Base-by-base conservation (phyloP, 2,113 vertebrate genomes). In the Furnarius figulus region DNA sequence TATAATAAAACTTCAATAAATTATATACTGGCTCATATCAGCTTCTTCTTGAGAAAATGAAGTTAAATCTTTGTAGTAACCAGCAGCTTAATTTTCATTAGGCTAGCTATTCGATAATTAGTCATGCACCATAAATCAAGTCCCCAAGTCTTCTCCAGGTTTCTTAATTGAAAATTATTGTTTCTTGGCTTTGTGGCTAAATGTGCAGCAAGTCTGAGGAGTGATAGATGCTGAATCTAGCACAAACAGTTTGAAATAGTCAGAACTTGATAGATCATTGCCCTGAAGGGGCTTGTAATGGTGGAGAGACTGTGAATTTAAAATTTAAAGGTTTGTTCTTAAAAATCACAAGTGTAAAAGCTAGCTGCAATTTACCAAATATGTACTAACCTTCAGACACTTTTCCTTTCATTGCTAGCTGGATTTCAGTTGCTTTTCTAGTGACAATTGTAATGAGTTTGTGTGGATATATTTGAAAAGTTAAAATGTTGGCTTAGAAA, bases 41-140 rank as follows among this genome's bases (percentile, higher is more conserved):
- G 97, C 97, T 97, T 97, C 97, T 97, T 94, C 98, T 93, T 95
- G 97, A 98, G 98, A 99, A 98, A 99, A 99, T 98, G 97, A 98
- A 98, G 98, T 98, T 98, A 98, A 98, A 98, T 98, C 97, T 98
- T 98, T 97, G 79, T 97, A 97, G 98, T 98, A 98, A 98, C 98
- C 97, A 98, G 98, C 96, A 97, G 98, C 98, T 98, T 98, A 97
- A 98, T 98, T 99, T 98, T 99, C 98, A 99, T 99, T 99, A 98
- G 97, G 97, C 97, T 96, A 98, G 98, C 97, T 98, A 97, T 98
- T 98, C 84, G 97, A 98, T 99, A 99, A 99, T 99, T 99, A 99
- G 98, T 99, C 98, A 98, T 98, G 98, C 98, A 93, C 98, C 98
- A 99, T 99, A 99, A 99, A 99, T 99, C 99, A 99, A 99, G 98